Evolutionary conservation across 2,113 vertebrate species (phyloP), one percentile per base, ranked within the genome.

Genomic region (Nothobranchius furzeri): DNA sequence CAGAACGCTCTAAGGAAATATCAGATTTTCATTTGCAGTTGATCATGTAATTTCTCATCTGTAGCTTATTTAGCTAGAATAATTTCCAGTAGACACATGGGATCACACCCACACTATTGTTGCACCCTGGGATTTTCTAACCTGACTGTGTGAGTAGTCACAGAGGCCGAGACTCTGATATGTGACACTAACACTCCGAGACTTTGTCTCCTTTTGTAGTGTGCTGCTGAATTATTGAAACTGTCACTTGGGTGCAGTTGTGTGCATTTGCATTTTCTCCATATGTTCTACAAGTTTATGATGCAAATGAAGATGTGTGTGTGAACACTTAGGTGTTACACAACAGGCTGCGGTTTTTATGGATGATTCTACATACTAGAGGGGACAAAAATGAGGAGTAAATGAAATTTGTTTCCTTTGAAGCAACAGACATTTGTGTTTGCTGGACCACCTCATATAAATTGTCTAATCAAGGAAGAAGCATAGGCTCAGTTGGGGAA

Each of bases 121-220:
- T 78, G 50, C 51, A 45, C 1, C 11, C 57, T 70, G 43, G 46
- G 25, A 50, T 75, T 71, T 73, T 67, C 60, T 74, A 73, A 66
- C 45, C 64, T 12, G 47, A 64, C 59, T 77, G 73, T 64, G 50
- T 76, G 68, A 56, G 76, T 72, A 61, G 70, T 64, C 70, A 48
- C 43, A 66, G 62, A 78, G 76, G 76, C 76, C 60, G 12, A 60
- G 74, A 71, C 81, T 75, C 74, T 78, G 69, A 68, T 37, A 56
- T 67, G 73, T 85, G 87, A 88, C 45, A 68, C 56, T 90, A 86
- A 87, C 83, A 24, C 72, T 66, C 59, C 54, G 40, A 73, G 88
- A 90, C 87, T 84, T 15, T 67, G 81, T 86, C 82, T 82, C 79
- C 63, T 83, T 82, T 46, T 73, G 60, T 78, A 45, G 40, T 24